Evolutionary conservation across 2,888 invertebrate genomes (phyloP).

Genomic region (Ormyrus rosae): DNA sequence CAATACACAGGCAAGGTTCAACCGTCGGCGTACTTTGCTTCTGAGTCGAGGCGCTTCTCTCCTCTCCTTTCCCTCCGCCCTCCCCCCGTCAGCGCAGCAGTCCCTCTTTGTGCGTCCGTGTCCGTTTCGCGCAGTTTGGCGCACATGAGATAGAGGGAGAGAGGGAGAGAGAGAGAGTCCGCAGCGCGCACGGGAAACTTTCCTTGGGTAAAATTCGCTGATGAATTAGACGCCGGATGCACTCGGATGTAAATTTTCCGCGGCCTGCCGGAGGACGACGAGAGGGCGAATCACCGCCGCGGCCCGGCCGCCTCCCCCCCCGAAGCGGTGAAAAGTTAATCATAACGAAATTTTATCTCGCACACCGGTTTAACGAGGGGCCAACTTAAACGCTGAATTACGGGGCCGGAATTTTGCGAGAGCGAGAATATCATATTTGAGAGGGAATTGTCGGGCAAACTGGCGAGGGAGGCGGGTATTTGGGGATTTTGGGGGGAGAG

Average conservation of each 20-base stretch:
- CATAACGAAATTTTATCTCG: constrained; percentile 36
- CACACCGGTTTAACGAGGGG: constrained; percentile 4
- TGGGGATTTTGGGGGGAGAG: no score
- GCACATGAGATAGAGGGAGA: neutral
- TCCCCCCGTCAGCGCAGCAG: neutral
- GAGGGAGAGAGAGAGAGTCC: neutral
- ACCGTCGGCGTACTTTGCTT: neutral
- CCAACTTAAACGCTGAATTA: constrained; percentile 14
- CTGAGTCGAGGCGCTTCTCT: neutral
- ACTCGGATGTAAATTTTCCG: constrained; percentile 51
- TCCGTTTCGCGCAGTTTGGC: no score
- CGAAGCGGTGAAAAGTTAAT: constrained; percentile 28
- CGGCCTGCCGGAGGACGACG: constrained; percentile 21
- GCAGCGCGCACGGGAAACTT: constrained; percentile 24
- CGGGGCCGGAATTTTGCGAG: neutral
- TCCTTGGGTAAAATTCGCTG: constrained; percentile 40
- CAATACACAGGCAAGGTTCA: constrained; percentile 27
- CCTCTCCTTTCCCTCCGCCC: neutral
- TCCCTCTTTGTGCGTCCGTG: neutral
- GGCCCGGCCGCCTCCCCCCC: neutral
- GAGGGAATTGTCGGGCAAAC: no score
- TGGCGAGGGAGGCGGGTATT: no score
- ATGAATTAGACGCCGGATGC: constrained; percentile 55
- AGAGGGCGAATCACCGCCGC: constrained; percentile 26
- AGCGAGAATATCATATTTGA: no score